Base-by-base conservation (phyloP, 2,113 vertebrate genomes). In the Pogonocichla stellata region DNA sequence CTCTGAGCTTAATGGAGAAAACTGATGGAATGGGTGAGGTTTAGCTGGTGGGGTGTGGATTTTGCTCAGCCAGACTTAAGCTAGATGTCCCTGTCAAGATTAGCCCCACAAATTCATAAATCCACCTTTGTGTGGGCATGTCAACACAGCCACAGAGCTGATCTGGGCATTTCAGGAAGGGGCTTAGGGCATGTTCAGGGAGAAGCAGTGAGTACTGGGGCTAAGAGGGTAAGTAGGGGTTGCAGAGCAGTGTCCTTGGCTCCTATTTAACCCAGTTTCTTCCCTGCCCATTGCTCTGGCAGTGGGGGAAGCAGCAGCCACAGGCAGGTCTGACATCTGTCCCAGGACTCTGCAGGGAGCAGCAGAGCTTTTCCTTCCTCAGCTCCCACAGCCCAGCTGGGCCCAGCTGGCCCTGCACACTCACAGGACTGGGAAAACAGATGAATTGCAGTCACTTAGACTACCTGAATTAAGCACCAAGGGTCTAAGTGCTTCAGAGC, bases 401-500 rank as follows among this genome's bases (percentile, higher is more conserved):
- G 28, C 51, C 86, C 95, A 96, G 90, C 93, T 96, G 94, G 72
- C 65, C 20, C 65, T 58, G 15, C 29, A 26, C 8, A 2, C 65
- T 51, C 75, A 18, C 36, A 25, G 23, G 7, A 38, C n/a, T 38
- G 75, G 36, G 88, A 88, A 94, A 93, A 48, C 38, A 50, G 56
- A 78, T 65, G 75, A 92, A 86, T 93, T 92, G 33, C 72, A 72
- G 45, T 65, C 75, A 78, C 64, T 93, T 28, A 57, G 69, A 81
- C 88, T 96, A 92, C 95, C 88, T 94, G 94, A 95, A 94, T 93
- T 97, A 72, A 95, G 95, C 90, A 92, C 36, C 74, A 36, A 71
- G 29, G 16, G n/a, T 45, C 62, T 72, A 62, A 95, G 73, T 29
- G n/a, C 61, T 89, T 84, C n/a, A 56, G 42, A 70, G 36, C 14